These are phyloP conservation scores for Plutella xylostella DNA, from an alignment of 2,888 invertebrate genomes.

Conservation along the genomic window DNA sequence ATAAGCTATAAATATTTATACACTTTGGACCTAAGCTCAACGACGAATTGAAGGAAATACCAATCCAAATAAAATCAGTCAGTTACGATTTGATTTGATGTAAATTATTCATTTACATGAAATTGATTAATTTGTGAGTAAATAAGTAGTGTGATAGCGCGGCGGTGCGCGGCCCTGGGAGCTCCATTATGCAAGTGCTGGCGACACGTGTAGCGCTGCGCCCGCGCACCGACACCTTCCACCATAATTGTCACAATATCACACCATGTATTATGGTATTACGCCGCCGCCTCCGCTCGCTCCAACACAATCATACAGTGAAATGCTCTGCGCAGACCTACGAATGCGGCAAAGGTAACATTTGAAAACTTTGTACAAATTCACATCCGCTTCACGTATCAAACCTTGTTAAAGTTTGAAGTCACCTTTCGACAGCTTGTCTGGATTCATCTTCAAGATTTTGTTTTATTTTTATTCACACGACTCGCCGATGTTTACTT, in stretches of 20 bases:
- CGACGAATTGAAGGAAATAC: no score
- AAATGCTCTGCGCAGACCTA: not conserved
- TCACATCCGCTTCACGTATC: not conserved
- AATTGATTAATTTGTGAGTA: no score
- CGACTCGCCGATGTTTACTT: constrained; percentile 30
- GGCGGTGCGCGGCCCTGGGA: constrained; percentile 35
- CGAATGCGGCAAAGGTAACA: not conserved
- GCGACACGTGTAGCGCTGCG: constrained; percentile 50
- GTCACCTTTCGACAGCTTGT: constrained; percentile 24
- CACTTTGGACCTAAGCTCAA: no score
- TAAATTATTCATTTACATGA: no score
- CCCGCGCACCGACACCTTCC: constrained; percentile 49
- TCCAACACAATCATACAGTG: not conserved
- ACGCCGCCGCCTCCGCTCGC: not conserved
- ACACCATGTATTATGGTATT: constrained; percentile 20
- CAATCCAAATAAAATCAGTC: no score
- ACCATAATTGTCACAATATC: constrained; percentile 60
- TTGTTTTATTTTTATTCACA: constrained; percentile 48
- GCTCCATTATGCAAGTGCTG: constrained; percentile 53
- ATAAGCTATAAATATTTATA: constrained; percentile 24
- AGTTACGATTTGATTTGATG: no score
- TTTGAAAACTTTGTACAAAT: not conserved
- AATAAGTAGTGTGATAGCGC: no score
- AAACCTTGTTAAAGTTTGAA: constrained; percentile 7
- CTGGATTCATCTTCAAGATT: constrained; percentile 37